Conservation (phyloP, 2,797 vertebrate species). For the Etheostoma nigrum region DNA sequence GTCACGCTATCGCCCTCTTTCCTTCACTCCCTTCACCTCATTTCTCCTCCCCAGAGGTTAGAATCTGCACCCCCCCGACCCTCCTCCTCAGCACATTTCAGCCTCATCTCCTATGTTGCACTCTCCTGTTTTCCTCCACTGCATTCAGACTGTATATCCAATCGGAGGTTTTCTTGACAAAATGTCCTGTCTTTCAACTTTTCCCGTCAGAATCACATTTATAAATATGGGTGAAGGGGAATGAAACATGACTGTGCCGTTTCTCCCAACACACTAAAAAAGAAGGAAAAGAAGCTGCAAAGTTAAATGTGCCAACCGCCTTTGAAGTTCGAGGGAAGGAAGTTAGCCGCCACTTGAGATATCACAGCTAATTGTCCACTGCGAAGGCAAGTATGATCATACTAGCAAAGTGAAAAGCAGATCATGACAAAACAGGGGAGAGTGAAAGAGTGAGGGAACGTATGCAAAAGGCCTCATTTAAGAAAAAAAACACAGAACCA, state of each 20-base stretch:
- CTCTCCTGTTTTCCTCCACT: background rate
- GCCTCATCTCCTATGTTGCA: constrained; percentile 17
- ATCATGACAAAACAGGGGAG: constrained; percentile 53
- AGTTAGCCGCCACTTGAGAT: constrained; percentile 69
- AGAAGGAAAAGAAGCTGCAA: constrained; percentile 10
- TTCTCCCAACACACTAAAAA: background rate
- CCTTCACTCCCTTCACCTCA: constrained; percentile 63
- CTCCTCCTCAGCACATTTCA: constrained; percentile 31
- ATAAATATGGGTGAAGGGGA: background rate
- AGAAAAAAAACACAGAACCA: constrained; percentile 62
- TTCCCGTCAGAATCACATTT: background rate
- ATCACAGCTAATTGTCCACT: constrained; percentile 69
- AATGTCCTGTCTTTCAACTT: background rate
- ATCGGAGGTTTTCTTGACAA: background rate
- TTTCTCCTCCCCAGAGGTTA: constrained; percentile 70
- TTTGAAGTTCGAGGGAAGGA: constrained; percentile 68
- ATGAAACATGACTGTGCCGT: background rate
- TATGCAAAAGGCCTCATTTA: constrained; percentile 64
- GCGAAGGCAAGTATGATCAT: constrained; percentile 57
- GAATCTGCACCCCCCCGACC: constrained; percentile 46
- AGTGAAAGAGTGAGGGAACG: constrained; percentile 42
- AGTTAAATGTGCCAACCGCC: constrained; percentile 51
- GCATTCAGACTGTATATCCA: constrained; percentile 10
- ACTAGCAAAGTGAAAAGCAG: constrained; percentile 51
- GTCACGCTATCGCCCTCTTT: constrained; percentile 64